Conservation (phyloP, 2,113 vertebrate species). For the Paedocypris sp. region DNA sequence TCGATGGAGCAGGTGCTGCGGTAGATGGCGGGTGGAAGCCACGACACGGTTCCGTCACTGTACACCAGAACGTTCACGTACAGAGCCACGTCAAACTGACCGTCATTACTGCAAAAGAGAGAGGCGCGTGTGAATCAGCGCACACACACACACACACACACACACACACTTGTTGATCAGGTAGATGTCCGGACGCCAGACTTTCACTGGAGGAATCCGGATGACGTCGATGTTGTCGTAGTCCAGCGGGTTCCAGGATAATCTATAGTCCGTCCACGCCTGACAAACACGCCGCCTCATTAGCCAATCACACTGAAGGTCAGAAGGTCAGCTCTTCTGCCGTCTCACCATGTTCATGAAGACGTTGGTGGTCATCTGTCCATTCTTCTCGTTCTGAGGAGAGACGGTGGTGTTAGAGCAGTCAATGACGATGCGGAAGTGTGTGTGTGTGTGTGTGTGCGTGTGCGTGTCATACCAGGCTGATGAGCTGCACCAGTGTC, state of each 20-base stretch:
- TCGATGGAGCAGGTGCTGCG: conserved; percentile 74
- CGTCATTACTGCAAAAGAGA: conserved; percentile 66
- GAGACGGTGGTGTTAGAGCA: conserved; percentile 21
- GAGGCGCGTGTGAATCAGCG: not conserved
- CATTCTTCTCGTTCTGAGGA: conserved; percentile 75
- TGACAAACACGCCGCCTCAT: too few relatives aligned
- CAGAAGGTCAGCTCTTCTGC: too few relatives aligned
- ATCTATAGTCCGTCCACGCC: conserved; percentile 76
- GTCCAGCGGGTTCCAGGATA: conserved; percentile 68
- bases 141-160: not conserved
- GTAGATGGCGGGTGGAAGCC: conserved; percentile 77
- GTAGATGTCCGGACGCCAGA: conserved; percentile 81
- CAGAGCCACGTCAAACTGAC: conserved; percentile 74
- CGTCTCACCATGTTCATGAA: conserved; percentile 74
- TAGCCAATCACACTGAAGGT: too few relatives aligned
- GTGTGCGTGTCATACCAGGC: conserved; percentile 64
- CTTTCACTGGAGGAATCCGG: conserved; percentile 58
- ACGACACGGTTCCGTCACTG: conserved; percentile 63
- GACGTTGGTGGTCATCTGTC: conserved; percentile 79
- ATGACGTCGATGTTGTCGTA: conserved; percentile 65
- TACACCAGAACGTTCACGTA: conserved; percentile 70
- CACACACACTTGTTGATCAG: conserved; percentile 77
- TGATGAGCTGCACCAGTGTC: conserved; percentile 76
- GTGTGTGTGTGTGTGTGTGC: not conserved
- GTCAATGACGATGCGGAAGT: not conserved